These are phyloP conservation scores for Umimayanthus kanabou DNA, from an alignment of 92 coral and sea anemone species.

Conservation along the genomic window DNA sequence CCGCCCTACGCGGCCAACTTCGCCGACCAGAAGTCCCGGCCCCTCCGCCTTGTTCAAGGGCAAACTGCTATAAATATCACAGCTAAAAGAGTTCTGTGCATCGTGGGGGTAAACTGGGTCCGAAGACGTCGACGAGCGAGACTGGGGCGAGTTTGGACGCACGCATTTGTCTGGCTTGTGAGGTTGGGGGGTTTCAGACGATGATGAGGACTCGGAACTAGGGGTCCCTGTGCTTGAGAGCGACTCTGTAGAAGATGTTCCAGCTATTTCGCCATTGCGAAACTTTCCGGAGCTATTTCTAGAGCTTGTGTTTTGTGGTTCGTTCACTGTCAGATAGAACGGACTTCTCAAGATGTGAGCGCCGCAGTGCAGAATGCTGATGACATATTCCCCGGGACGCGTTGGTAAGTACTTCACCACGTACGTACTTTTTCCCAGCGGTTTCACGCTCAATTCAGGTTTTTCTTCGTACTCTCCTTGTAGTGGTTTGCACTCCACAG, in stretches of 20 bases:
- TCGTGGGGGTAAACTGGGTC: not conserved
- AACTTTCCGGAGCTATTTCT: slow-evolving; percentile 10
- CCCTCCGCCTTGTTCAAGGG: slow-evolving; percentile 88
- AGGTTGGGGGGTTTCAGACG: not conserved
- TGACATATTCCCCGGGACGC: slow-evolving; percentile 88
- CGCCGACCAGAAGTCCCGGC: slow-evolving; percentile 88
- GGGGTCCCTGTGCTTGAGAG: slow-evolving; percentile 24
- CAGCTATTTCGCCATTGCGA: not conserved
- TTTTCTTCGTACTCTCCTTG: slow-evolving; percentile 75
- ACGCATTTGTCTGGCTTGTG: not conserved
- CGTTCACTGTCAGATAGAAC: slow-evolving; percentile 83
- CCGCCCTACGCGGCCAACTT: slow-evolving; percentile 87
- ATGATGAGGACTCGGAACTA: slow-evolving; percentile 11
- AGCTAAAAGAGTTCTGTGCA: not conserved
- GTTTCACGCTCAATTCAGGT: slow-evolving; percentile 87
- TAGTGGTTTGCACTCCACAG: slow-evolving; percentile 92
- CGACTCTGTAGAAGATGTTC: slow-evolving; percentile 27
- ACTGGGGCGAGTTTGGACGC: slow-evolving; percentile 8
- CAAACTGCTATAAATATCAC: not conserved
- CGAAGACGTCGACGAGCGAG: slow-evolving; percentile 24
- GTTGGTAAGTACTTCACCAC: slow-evolving; percentile 90
- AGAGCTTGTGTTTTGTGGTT: slow-evolving; percentile 32
- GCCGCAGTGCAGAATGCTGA: slow-evolving; percentile 88
- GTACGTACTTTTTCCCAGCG: slow-evolving; percentile 87
- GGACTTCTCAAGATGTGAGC: slow-evolving; percentile 97